These are phyloP conservation scores for Manis javanica DNA, from an alignment of 2,797 vertebrate genomes.

Conservation along the genomic window DNA sequence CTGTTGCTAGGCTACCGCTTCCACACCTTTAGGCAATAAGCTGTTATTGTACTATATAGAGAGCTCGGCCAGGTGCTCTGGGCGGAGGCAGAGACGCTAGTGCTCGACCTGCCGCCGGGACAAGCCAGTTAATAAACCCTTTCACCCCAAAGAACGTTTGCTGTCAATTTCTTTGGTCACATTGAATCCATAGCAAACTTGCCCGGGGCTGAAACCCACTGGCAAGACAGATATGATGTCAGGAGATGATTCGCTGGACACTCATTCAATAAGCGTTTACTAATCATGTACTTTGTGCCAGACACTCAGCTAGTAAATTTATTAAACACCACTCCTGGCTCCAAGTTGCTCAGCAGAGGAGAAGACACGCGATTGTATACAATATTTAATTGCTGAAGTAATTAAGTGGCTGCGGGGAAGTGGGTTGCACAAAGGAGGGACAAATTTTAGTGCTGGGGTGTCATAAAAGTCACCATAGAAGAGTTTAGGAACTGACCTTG, in stretches of 20 bases:
- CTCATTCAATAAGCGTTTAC: not conserved
- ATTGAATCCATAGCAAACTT: too few species aligned
- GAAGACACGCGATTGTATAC: not conserved
- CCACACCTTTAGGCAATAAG: too few species aligned
- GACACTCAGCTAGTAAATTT: not conserved
- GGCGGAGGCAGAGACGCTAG: too few species aligned
- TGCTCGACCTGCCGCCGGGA: too few species aligned
- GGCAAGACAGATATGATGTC: constrained; percentile 49
- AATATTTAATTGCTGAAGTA: not conserved
- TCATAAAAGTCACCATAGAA: not conserved
- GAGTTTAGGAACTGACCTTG: not conserved
- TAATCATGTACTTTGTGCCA: not conserved
- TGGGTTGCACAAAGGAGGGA: not conserved
- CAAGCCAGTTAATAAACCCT: too few species aligned
- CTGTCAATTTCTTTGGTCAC: too few species aligned
- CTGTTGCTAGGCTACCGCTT: too few species aligned
- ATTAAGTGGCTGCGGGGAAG: not conserved
- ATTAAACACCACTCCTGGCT: not conserved
- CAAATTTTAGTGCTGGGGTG: not conserved
- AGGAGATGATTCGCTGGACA: not conserved
- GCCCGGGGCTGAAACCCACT: too few species aligned
- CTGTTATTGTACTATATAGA: too few species aligned
- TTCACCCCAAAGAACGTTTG: too few species aligned
- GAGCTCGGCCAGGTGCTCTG: too few species aligned
- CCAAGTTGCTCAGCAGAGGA: not conserved